phyloP scores from a whole-genome alignment of 1,140 invertebrate genomes.

The Caenorhabditis tropicalis region DNA sequence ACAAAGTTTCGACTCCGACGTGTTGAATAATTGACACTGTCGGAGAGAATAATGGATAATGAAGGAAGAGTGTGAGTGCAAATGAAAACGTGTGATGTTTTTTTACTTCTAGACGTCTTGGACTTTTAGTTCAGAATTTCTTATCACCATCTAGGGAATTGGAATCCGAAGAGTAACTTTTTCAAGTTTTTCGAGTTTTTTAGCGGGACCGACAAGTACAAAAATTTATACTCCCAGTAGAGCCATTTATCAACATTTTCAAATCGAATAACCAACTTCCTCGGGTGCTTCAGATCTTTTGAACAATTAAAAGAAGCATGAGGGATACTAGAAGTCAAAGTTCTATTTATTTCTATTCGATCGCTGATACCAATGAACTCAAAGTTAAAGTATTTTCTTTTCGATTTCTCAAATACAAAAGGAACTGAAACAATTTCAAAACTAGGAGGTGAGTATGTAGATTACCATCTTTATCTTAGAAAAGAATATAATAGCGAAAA shows the following conservation, averaged over 20 bases:
- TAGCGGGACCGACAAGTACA: not conserved
- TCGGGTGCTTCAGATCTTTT: not conserved
- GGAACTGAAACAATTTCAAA: too few species aligned
- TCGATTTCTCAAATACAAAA: too few species aligned
- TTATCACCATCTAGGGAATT: not conserved
- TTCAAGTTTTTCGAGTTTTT: not conserved
- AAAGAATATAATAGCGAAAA: too few species aligned
- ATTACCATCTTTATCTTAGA: too few species aligned
- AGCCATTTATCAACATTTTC: not conserved
- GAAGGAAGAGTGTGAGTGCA: not conserved
- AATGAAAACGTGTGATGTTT: not conserved
- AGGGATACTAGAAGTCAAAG: too few species aligned
- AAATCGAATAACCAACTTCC: not conserved
- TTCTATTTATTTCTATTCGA: too few species aligned
- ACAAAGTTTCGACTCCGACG: not conserved
- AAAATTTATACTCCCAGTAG: not conserved
- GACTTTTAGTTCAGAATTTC: not conserved
- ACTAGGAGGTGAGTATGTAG: too few species aligned
- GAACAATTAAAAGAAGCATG: not conserved
- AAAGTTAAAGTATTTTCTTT: too few species aligned
- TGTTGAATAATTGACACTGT: conserved; percentile 43
- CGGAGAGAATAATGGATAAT: conserved; percentile 35
- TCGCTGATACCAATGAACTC: too few species aligned
- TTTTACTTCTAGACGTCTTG: not conserved
- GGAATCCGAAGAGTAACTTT: not conserved